A percentile compares a stretch with the other conserved stretches of the same genome.
Evolutionary conservation across 92 coral and sea anemone species (phyloP).

Genomic region (Scolanthus callimorphus): DNA sequence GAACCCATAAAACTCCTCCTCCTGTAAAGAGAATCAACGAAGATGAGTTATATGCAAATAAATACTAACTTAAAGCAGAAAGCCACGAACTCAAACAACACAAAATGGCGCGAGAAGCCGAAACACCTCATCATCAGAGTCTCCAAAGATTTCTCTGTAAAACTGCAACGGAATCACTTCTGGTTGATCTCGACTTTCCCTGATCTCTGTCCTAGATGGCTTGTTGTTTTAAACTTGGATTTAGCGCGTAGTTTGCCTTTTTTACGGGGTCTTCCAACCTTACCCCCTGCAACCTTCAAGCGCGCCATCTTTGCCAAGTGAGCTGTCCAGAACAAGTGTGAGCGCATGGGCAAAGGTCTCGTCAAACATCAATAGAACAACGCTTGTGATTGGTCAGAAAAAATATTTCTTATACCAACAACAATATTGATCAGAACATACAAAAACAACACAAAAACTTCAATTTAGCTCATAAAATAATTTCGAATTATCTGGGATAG

Average conservation of each 20-base stretch:
- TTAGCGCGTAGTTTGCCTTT: slow-evolving; percentile 39
- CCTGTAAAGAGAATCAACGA: slow-evolving; percentile 36
- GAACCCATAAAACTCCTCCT: slow-evolving; percentile 90
- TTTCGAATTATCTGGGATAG: no score
- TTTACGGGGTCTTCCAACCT: slow-evolving; percentile 58
- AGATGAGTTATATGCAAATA: slow-evolving; percentile 6
- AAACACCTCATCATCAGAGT: slow-evolving; percentile 99
- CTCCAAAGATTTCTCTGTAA: slow-evolving; percentile 95
- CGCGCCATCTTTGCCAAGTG: slow-evolving; percentile 93
- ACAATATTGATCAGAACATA: no score
- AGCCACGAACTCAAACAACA: slow-evolving; percentile 40
- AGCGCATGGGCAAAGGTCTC: slow-evolving; percentile 39
- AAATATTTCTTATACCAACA: no score
- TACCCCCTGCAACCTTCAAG: slow-evolving; percentile 84
- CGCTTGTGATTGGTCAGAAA: slow-evolving; percentile 13
- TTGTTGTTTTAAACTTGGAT: slow-evolving; percentile 40
- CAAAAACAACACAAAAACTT: no score
- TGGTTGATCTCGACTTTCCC: slow-evolving; percentile 39
- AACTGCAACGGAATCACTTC: slow-evolving; percentile 69
- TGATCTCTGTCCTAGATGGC: slow-evolving; percentile 14
- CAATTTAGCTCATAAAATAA: no score
- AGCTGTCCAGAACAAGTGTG: slow-evolving; percentile 21
- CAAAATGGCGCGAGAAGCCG: slow-evolving; percentile 26
- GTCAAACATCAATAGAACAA: slow-evolving; percentile 8
- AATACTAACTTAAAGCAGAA: slow-evolving; percentile 11